A percentile compares a stretch with the other conserved stretches of the same genome.
Evolutionary conservation across 2,888 invertebrate genomes (phyloP).

Genomic region (Pemphredon lugubris): DNA sequence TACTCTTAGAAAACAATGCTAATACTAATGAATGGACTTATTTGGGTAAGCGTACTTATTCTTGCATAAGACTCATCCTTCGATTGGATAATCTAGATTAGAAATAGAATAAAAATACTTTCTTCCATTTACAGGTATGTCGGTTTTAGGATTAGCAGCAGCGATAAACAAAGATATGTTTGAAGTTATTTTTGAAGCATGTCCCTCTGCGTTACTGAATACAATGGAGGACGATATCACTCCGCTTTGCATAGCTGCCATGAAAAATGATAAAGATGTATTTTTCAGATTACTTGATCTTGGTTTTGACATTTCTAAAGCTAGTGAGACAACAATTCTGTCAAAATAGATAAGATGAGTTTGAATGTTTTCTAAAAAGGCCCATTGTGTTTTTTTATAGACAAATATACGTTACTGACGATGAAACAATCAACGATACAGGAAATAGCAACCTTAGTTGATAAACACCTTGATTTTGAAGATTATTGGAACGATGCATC

Average conservation of each 20-base stretch:
- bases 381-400: slow-evolving; percentile 50
- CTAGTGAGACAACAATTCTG: slow-evolving; percentile 67
- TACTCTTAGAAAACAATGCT: slow-evolving; percentile 67
- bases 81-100: not conserved
- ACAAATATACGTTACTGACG: slow-evolving; percentile 72
- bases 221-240: slow-evolving; percentile 71
- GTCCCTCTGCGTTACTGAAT: slow-evolving; percentile 67
- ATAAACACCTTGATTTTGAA: slow-evolving; percentile 56
- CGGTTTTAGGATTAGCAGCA: slow-evolving; percentile 71
- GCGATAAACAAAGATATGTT: slow-evolving; percentile 74
- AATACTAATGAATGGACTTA: slow-evolving; percentile 69
- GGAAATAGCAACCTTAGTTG: slow-evolving; percentile 71
- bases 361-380: too few relatives aligned
- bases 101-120: not conserved
- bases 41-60: slow-evolving; percentile 65
- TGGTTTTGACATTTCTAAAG: slow-evolving; percentile 66
- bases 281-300: slow-evolving; percentile 71
- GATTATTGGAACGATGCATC: slow-evolving; percentile 74
- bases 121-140: slow-evolving; percentile 66
- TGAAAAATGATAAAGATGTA: slow-evolving; percentile 74
- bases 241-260: slow-evolving; percentile 76
- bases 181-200: slow-evolving; percentile 67
- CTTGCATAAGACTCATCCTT: not conserved
- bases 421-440: slow-evolving; percentile 71
- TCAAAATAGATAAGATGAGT: not conserved